These are phyloP conservation scores for Taenioides sp. DNA, from an alignment of 2,797 vertebrate genomes.

Conservation along the genomic window DNA sequence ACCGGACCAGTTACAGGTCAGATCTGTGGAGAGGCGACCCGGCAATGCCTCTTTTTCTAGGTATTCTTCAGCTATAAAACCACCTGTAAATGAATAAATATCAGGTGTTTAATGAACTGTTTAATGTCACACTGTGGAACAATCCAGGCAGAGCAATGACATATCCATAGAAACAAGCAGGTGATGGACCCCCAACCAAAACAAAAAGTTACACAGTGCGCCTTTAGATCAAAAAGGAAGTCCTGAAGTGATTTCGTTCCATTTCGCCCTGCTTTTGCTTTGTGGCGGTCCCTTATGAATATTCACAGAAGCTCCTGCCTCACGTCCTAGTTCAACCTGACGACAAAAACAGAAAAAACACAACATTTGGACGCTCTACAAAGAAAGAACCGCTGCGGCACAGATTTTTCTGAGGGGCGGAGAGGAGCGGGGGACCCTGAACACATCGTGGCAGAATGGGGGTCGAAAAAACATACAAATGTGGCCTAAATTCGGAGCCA, in stretches of 20 bases:
- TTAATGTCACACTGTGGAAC: too few relatives aligned
- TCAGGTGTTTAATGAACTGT: too few relatives aligned
- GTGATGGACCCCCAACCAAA: too few relatives aligned
- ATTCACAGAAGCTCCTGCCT: not conserved
- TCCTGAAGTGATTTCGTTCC: not conserved
- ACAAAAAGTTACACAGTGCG: too few relatives aligned
- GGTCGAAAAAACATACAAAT: constrained; percentile 9
- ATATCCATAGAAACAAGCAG: too few relatives aligned
- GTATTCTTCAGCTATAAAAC: too few relatives aligned
- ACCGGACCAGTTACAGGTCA: too few relatives aligned
- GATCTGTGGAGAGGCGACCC: too few relatives aligned
- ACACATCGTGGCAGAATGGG: constrained; percentile 9
- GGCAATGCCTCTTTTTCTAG: too few relatives aligned
- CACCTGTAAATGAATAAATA: too few relatives aligned
- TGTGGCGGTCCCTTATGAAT: not conserved
- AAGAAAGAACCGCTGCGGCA: not conserved
- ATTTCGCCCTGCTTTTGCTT: not conserved
- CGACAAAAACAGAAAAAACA: constrained; percentile 11
- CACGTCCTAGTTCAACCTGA: constrained; percentile 16
- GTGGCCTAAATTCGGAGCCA: not conserved
- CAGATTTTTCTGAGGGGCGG: constrained; percentile 8
- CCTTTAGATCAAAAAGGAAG: too few relatives aligned
- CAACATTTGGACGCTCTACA: constrained; percentile 5
- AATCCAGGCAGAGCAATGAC: too few relatives aligned
- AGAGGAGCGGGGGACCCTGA: constrained; percentile 12